Evolutionary conservation across 2,888 invertebrate genomes (phyloP).

Genomic region (Brenthis daphne): DNA sequence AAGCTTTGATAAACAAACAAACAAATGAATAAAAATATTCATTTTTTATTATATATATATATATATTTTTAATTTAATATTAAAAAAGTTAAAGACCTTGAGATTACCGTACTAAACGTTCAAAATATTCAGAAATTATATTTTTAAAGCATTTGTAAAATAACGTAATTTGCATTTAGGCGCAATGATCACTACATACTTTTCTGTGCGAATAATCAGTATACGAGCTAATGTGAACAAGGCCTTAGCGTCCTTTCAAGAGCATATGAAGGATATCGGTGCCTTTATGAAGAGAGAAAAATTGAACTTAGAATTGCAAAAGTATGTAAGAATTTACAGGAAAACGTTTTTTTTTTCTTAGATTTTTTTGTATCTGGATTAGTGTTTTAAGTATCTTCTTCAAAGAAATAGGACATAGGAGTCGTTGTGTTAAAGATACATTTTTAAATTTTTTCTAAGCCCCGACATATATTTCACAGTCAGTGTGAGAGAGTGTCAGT

Average conservation of each 20-base stretch:
- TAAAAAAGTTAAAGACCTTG: too few relatives aligned
- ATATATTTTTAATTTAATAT: too few relatives aligned
- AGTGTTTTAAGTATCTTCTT: too few relatives aligned
- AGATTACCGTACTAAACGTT: too few relatives aligned
- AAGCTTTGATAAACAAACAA: neutral
- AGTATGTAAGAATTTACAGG: conserved; percentile 44
- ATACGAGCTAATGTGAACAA: conserved; percentile 68
- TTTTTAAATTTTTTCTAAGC: too few relatives aligned
- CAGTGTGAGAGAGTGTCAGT: neutral
- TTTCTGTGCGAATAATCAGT: conserved; percentile 68
- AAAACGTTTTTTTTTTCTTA: neutral
- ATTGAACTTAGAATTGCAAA: conserved; percentile 49
- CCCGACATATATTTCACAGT: neutral
- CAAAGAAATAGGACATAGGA: too few relatives aligned
- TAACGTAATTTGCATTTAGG: conserved; percentile 45
- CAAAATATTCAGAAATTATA: too few relatives aligned
- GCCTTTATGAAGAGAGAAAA: conserved; percentile 60
- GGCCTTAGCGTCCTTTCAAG: conserved; percentile 62
- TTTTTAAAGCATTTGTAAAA: too few relatives aligned
- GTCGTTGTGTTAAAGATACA: too few relatives aligned
- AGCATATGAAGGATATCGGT: conserved; percentile 62
- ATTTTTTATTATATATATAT: too few relatives aligned
- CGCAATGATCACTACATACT: conserved; percentile 62
- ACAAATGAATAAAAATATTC: neutral
- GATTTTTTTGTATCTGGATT: neutral